phyloP scores from a whole-genome alignment of 2,888 invertebrate species.

The Pollenia labialis region DNA sequence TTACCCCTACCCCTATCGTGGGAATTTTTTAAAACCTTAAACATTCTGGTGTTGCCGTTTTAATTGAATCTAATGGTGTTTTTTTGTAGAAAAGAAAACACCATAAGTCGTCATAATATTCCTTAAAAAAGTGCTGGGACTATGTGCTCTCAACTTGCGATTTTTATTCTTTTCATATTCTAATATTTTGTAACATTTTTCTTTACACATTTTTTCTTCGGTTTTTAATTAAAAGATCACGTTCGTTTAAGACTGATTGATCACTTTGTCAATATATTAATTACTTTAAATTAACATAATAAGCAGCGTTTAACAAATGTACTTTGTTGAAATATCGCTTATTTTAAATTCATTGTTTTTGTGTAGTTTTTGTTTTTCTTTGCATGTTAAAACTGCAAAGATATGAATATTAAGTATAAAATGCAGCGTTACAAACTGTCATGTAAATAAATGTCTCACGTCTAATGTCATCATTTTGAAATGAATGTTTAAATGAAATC shows the following conservation, averaged over 20 bases:
- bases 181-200: constrained; percentile 20
- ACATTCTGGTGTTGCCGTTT: too few relatives aligned
- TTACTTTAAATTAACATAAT: constrained; percentile 51
- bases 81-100: too few relatives aligned
- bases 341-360: constrained; percentile 17
- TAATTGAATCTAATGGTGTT: too few relatives aligned
- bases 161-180: too few relatives aligned
- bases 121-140: too few relatives aligned
- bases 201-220: background rate
- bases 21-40: too few relatives aligned
- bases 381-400: constrained; percentile 28
- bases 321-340: constrained; percentile 21
- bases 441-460: constrained; percentile 58
- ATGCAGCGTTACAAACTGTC: constrained; percentile 8
- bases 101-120: too few relatives aligned
- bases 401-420: constrained; percentile 37
- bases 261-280: constrained; percentile 39
- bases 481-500: constrained; percentile 34
- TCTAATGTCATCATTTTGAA: constrained; percentile 54
- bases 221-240: constrained; percentile 47
- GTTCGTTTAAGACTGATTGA: constrained; percentile 3
- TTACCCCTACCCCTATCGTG: too few relatives aligned
- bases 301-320: constrained; percentile 19
- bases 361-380: constrained; percentile 9
- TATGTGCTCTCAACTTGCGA: too few relatives aligned